phyloP scores from a whole-genome alignment of 2,888 invertebrate species.

The Tetragonula carbonaria region DNA sequence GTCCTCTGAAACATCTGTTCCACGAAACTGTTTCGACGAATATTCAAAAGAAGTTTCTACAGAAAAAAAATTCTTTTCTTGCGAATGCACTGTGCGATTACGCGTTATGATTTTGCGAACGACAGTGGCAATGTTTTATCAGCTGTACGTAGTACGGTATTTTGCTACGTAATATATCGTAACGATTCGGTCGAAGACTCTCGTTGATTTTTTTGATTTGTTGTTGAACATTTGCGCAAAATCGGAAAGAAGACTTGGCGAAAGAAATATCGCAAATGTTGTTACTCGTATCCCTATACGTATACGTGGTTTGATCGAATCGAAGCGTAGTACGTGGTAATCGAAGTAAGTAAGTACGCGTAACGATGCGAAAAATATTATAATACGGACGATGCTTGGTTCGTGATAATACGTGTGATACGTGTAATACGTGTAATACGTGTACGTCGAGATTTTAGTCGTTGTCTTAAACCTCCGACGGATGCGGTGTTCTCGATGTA shows the following conservation, averaged over 20 bases:
- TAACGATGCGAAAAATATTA: background rate
- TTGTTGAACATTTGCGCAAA: background rate
- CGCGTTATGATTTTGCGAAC: background rate
- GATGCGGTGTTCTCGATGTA: constrained; percentile 4
- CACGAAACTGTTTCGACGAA: constrained; percentile 14
- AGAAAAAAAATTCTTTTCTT: too few species aligned
- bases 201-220: background rate
- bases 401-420: constrained; percentile 20
- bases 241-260: background rate
- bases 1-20: constrained; percentile 13
- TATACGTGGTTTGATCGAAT: background rate
- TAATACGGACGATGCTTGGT: constrained; percentile 3
- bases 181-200: background rate
- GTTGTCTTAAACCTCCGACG: constrained; percentile 19
- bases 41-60: constrained; percentile 25
- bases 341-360: too few species aligned
- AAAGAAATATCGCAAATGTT: background rate
- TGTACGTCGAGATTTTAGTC: constrained; percentile 30
- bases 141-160: background rate
- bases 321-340: background rate
- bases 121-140: too few species aligned
- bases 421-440: background rate
- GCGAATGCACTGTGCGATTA: background rate
- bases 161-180: background rate
- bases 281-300: background rate